Evolutionary conservation across 2,113 vertebrate species (phyloP), one percentile per base, ranked within the genome.

Genomic region (Melospiza georgiana): DNA sequence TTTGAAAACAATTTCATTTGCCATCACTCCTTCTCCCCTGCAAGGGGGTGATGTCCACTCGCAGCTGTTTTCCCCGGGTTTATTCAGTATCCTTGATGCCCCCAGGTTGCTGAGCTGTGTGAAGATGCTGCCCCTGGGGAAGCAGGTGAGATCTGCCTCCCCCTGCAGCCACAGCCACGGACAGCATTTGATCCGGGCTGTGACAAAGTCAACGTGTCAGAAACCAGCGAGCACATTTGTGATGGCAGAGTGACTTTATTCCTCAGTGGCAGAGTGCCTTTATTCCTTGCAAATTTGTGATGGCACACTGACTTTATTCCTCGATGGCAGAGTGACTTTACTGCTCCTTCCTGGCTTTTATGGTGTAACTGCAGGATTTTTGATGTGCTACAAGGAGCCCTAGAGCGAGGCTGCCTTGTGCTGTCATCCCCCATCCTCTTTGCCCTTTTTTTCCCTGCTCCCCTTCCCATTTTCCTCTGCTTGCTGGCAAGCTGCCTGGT

Each of bases 1-100:
- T 10, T 22, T 59, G 10, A 31, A 6, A 19, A 15, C 44, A 0
- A 0, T 2, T 0, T 0, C 51, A 41, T 93, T 20, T 91, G 37
- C 51, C 46, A 4, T 61, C 28, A 0, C 20, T 43, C 5, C 23
- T 51, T 23, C 41, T 65, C 28, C 33, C 67, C 8, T 3, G 1
- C 17, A 2, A 6, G 30, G 16, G 11, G 3, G 19, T 1, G 8
- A 1, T 21, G 3, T 25, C 31, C 55, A n/a, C 9, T 41, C 5
- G 10, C 2, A 7, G 30, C 44, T 15, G 0, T 21, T 87, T 58
- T 9, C 0, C 0, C 59, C 9, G 2, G 23, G 11, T 72, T 63
- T 31, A 6, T 33, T 11, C 21, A 0, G 2, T 21, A 2, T 3
- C 3, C 82, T 1, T 5, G 54, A 1, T 31, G 41, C 21, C 62